A percentile compares a stretch with the other conserved stretches of the same genome.
phyloP scores from a whole-genome alignment of 2,113 vertebrate species.

The Crotalus tigris region DNA sequence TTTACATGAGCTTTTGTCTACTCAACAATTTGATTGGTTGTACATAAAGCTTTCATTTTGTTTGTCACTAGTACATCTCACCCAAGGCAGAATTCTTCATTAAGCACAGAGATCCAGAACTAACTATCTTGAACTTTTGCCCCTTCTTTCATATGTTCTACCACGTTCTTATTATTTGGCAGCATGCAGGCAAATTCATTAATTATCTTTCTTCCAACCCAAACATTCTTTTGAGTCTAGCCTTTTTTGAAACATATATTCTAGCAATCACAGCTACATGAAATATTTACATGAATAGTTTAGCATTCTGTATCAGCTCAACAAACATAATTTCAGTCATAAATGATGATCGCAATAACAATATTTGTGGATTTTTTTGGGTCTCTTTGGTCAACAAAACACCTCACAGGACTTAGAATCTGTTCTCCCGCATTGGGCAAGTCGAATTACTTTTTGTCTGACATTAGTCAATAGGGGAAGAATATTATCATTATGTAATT shows the following conservation, averaged over 20 bases:
- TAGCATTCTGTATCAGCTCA: not conserved
- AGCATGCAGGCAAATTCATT: conserved; percentile 41
- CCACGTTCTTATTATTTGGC: conserved; percentile 41
- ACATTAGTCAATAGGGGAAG: not conserved
- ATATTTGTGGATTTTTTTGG: not conserved
- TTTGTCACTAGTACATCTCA: conserved; percentile 60
- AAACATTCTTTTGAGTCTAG: conserved; percentile 52
- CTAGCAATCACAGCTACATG: not conserved
- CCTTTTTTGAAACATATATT: conserved; percentile 1
- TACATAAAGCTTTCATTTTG: conserved; percentile 55
- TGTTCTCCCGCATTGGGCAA: not conserved
- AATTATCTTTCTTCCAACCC: conserved; percentile 34
- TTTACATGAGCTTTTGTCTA: conserved; percentile 48
- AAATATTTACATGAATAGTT: not conserved
- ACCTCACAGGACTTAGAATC: not conserved
- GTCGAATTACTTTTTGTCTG: not conserved
- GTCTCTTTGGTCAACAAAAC: not conserved
- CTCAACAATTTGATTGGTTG: conserved; percentile 51
- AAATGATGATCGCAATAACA: not conserved
- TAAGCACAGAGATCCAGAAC: conserved; percentile 37
- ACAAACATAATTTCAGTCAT: not conserved
- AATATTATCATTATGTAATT: not conserved
- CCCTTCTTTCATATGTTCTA: conserved; percentile 52
- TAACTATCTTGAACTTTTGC: not conserved
- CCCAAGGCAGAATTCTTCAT: conserved; percentile 56